Base-by-base conservation (phyloP, 2,113 vertebrate species). In the Rhinoptilus africanus region DNA sequence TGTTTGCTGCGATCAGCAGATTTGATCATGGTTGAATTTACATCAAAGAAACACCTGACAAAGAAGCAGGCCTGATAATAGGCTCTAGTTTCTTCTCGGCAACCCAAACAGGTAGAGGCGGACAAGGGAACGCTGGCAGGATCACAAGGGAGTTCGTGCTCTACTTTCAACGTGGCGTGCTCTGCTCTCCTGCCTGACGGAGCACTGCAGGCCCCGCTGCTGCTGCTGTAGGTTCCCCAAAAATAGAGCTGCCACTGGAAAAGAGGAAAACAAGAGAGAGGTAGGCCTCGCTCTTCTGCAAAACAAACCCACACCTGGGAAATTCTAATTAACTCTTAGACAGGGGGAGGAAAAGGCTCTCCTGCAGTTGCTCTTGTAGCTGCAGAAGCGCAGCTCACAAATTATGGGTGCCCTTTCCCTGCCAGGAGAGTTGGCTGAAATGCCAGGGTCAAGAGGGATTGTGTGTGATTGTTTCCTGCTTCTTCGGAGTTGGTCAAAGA, bases 11-110 rank as follows among this genome's bases (percentile, higher is more conserved):
- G 3, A 67, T 93, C 95, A 86, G 95, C 96, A 83, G 79, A 35
- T 96, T 84, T 47, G 67, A 95, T 94, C 43, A 0, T 2, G 71
- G 22, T 22, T 59, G 85, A 90, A 51, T 96, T 93, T 68, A 63
- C 95, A 96, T 88, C 93, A 92, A 21, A 94, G 93, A 18, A 78
- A 39, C 88, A 59, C 96, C 83, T 93, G 95, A 92, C 88, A 96
- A 74, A 96, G 92, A n/a, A 84, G 68, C 51, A 43, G 2, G n/a
- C 41, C 82, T 86, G 85, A 84, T 90, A 92, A 96, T 22, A 6
- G 85, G 92, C 88, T 95, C 85, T 18, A 7, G 57, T 95, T 94
- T 96, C 88, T 74, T 35, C 95, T 85, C 82, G 2, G 85, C 88
- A 77, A 1, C 78, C 82, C 54, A 50, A 63, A 80, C 50, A 67